Conservation (phyloP, 2,113 vertebrate genomes). For the Oncorhynchus kisutch region DNA sequence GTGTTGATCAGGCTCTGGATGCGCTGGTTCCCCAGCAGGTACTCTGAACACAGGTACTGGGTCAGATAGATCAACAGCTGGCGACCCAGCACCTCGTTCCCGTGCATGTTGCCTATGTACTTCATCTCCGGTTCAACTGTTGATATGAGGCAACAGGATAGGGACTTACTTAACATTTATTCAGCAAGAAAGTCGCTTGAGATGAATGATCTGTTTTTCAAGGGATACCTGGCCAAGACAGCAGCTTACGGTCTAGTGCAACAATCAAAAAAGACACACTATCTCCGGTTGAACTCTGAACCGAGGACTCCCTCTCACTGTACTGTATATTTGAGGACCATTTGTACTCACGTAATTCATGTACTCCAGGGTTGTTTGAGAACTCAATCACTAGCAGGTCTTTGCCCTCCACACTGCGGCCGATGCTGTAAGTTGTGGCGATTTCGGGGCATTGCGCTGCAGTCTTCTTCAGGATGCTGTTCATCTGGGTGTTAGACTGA, state of each 20-base stretch:
- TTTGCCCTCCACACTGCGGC: constrained; percentile 85
- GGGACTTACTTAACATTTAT: not conserved
- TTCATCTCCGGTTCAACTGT: constrained; percentile 94
- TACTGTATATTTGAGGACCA: not conserved
- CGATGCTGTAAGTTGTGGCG: constrained; percentile 88
- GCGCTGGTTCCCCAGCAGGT: constrained; percentile 80
- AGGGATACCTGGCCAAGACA: no score
- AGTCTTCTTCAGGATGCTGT: constrained; percentile 76
- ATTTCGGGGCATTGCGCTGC: constrained; percentile 81
- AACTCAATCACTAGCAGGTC: constrained; percentile 94
- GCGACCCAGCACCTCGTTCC: constrained; percentile 88
- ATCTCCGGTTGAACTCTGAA: not conserved
- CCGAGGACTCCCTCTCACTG: not conserved
- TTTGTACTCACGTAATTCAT: constrained; percentile 83
- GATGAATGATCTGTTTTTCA: no score
- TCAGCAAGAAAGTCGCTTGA: no score
- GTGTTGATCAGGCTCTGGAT: constrained; percentile 86
- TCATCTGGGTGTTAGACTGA: constrained; percentile 85
- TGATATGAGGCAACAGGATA: constrained; percentile 14
- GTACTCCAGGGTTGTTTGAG: constrained; percentile 86
- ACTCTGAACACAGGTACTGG: constrained; percentile 89
- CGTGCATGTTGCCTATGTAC: constrained; percentile 91
- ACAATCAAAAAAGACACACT: not conserved
- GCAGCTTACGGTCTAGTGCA: no score
- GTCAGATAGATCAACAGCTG: constrained; percentile 88